Conservation (phyloP, 2,797 vertebrate genomes). For the Poecilia velifera region DNA sequence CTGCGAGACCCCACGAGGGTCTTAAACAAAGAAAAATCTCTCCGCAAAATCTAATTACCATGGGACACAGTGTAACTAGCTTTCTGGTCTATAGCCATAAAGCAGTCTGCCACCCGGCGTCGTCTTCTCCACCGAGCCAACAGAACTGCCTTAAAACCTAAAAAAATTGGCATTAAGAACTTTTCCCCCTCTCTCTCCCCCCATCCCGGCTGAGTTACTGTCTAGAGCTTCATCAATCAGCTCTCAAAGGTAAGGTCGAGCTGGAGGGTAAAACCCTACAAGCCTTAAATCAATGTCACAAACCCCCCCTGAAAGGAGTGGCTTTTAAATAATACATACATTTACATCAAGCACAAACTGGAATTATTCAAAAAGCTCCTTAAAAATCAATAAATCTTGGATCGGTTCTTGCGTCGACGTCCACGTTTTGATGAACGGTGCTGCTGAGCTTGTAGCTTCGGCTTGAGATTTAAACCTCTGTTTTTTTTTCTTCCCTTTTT, state of each 20-base stretch:
- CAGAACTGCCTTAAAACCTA: slow-evolving; percentile 15
- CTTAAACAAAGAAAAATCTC: slow-evolving; percentile 49
- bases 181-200: not conserved
- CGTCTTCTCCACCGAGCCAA: slow-evolving; percentile 29
- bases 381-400: slow-evolving; percentile 46
- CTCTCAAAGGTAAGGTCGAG: slow-evolving; percentile 34
- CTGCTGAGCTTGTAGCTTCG: slow-evolving; percentile 52
- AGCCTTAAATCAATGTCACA: slow-evolving; percentile 33
- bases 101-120: slow-evolving; percentile 29
- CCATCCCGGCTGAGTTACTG: slow-evolving; percentile 1
- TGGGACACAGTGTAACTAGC: slow-evolving; percentile 7
- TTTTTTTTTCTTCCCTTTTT: slow-evolving; percentile 32
- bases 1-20: slow-evolving; percentile 21
- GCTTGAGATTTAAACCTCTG: not conserved
- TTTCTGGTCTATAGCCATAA: slow-evolving; percentile 34
- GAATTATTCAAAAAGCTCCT: slow-evolving; percentile 27
- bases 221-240: slow-evolving; percentile 20
- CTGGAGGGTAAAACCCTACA: slow-evolving; percentile 27
- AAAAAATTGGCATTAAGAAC: slow-evolving; percentile 23
- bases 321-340: slow-evolving; percentile 39
- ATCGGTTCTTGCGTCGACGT: slow-evolving; percentile 26
- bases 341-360: slow-evolving; percentile 19
- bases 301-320: slow-evolving; percentile 12
- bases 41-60: slow-evolving; percentile 57
- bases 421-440: slow-evolving; percentile 33